Evolutionary conservation across 2,888 invertebrate species (phyloP).

Genomic region (Trissonchulus latispiculum): DNA sequence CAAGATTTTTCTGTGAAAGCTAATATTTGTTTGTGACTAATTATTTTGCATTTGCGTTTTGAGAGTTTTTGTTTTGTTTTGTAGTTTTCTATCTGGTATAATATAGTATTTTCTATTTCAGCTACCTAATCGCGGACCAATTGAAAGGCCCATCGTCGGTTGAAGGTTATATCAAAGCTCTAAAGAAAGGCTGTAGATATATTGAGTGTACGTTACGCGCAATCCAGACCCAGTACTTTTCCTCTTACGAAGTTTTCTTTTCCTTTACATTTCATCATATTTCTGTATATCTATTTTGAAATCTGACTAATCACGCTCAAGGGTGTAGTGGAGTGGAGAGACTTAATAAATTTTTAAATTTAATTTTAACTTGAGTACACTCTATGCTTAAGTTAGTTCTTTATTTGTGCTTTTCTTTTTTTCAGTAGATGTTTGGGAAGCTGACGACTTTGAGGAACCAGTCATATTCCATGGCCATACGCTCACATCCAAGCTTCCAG

Average conservation of each 20-base stretch:
- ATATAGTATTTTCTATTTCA: conserved; percentile 33
- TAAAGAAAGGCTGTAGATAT: conserved; percentile 51
- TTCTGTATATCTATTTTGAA: conserved; percentile 15
- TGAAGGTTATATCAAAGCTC: conserved; percentile 51
- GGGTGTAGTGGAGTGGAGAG: background rate
- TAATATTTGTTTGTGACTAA: too few species aligned
- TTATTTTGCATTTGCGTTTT: too few species aligned
- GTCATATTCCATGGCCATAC: conserved; percentile 53
- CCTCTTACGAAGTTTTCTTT: too few species aligned
- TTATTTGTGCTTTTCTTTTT: conserved; percentile 8
- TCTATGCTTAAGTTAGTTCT: conserved; percentile 39
- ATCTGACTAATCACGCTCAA: background rate
- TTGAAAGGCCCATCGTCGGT: conserved; percentile 51
- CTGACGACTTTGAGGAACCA: conserved; percentile 48
- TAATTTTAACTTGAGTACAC: conserved; percentile 54
- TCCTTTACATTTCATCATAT: too few species aligned
- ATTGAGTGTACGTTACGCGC: conserved; percentile 47
- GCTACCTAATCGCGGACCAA: conserved; percentile 52
- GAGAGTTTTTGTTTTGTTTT: too few species aligned
- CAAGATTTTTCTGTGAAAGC: too few species aligned
- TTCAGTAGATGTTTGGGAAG: conserved; percentile 54
- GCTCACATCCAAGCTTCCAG: conserved; percentile 49
- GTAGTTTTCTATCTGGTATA: too few species aligned
- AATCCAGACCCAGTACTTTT: too few species aligned
- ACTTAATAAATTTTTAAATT: too few species aligned